These are phyloP conservation scores for Sebastes ruberrimus DNA, from an alignment of 2,797 vertebrate species.

Conservation along the genomic window DNA sequence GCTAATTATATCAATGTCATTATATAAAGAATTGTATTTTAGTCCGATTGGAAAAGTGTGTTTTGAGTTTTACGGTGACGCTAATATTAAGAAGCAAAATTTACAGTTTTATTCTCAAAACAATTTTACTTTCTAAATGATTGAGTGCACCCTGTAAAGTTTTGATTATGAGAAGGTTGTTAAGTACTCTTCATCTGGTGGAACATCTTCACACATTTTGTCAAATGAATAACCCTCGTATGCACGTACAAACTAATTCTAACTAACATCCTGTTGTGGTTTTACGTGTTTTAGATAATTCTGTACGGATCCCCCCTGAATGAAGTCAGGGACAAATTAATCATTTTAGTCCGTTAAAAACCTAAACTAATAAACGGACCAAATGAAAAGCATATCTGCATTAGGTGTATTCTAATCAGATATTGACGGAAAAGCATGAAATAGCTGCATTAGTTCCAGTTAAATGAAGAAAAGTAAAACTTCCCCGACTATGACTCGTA, in stretches of 20 bases:
- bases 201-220: neutral
- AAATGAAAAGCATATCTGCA: neutral
- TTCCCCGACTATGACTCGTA: neutral
- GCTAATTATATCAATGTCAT: conserved; percentile 29
- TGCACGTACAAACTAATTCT: neutral
- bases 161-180: neutral
- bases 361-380: neutral
- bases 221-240: neutral
- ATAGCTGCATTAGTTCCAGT: neutral
- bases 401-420: neutral
- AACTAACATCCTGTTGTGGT: neutral
- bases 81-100: neutral
- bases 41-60: neutral
- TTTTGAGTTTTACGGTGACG: neutral
- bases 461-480: neutral
- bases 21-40: conserved; percentile 39
- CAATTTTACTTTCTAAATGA: neutral
- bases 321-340: neutral
- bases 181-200: neutral
- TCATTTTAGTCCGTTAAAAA: neutral
- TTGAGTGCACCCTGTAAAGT: neutral
- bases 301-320: neutral
- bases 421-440: neutral
- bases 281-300: neutral
- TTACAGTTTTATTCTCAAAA: neutral